Conservation (phyloP, 2,797 vertebrate genomes). For the Eulemur albifrons region DNA sequence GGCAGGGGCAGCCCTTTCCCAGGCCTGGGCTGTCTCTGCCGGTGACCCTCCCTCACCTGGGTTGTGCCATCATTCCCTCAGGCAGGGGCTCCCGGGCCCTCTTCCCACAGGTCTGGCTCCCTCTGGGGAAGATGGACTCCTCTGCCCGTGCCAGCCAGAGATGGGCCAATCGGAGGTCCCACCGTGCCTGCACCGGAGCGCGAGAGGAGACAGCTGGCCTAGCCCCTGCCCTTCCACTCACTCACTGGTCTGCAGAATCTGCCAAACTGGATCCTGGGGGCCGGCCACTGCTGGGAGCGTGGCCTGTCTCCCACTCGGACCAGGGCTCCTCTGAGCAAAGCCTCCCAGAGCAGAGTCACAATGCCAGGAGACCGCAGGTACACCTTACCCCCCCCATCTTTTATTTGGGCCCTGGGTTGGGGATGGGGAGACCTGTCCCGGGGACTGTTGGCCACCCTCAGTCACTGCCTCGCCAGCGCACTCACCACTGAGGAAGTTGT, state of each 20-base stretch:
- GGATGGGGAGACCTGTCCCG: not conserved
- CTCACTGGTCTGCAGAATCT: not conserved
- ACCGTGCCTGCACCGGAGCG: not conserved
- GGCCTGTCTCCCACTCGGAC: not conserved
- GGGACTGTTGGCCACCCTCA: not conserved
- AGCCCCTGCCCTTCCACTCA: not conserved
- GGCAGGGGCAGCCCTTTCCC: not conserved
- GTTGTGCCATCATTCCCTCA: not conserved
- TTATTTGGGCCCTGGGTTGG: not conserved
- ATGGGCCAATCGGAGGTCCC: not conserved
- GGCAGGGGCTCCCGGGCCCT: not conserved
- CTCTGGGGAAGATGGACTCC: not conserved
- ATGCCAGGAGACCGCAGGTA: not conserved
- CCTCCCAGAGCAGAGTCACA: not conserved
- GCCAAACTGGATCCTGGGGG: not conserved
- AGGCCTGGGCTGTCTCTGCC: not conserved
- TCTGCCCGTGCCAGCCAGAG: not conserved
- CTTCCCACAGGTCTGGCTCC: not conserved
- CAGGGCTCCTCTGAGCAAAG: not conserved
- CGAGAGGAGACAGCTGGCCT: not conserved
- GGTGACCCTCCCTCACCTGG: not conserved
- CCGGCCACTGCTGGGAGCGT: not conserved
- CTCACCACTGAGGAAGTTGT: constrained; percentile 80
- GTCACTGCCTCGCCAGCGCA: not conserved
- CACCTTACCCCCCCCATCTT: not conserved